Conservation (phyloP, 2,888 invertebrate species). For the Diarsia mendica region DNA sequence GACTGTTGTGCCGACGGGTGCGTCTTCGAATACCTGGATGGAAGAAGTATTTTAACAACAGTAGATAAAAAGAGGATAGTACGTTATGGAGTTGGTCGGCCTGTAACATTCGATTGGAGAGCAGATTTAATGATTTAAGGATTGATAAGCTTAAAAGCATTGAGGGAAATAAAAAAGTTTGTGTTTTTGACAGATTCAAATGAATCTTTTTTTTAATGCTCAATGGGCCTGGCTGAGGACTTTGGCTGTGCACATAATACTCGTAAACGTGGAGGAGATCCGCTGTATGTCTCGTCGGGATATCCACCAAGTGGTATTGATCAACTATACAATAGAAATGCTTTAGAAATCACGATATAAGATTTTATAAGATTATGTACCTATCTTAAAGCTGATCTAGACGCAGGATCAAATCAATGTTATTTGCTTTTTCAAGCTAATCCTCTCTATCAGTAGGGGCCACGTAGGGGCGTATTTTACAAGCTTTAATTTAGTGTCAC, state of each 20-base stretch:
- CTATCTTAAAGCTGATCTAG: too few relatives aligned
- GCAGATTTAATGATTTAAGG: background rate
- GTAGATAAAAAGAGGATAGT: background rate
- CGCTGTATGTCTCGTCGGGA: too few relatives aligned
- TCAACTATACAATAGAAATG: background rate
- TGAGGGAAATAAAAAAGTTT: background rate
- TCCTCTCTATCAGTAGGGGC: too few relatives aligned
- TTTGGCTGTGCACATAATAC: too few relatives aligned
- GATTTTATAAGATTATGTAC: too few relatives aligned
- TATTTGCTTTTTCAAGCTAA: background rate
- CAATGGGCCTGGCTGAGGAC: too few relatives aligned
- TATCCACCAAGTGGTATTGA: too few relatives aligned
- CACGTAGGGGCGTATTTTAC: too few relatives aligned
- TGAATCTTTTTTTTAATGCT: too few relatives aligned
- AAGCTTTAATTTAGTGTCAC: too few relatives aligned
- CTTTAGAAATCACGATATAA: too few relatives aligned
- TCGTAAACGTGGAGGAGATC: too few relatives aligned
- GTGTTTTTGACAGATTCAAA: background rate
- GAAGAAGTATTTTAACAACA: background rate
- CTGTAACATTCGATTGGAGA: background rate
- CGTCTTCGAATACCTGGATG: slow-evolving; percentile 95
- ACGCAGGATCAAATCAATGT: background rate
- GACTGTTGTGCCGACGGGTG: slow-evolving; percentile 97
- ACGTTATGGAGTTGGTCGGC: background rate
- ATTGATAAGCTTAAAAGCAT: background rate